A percentile compares a stretch with the other conserved stretches of the same genome.
These are phyloP conservation scores for Pantherophis vulpinus DNA, from an alignment of 2,797 vertebrate species.

Conservation along the genomic window DNA sequence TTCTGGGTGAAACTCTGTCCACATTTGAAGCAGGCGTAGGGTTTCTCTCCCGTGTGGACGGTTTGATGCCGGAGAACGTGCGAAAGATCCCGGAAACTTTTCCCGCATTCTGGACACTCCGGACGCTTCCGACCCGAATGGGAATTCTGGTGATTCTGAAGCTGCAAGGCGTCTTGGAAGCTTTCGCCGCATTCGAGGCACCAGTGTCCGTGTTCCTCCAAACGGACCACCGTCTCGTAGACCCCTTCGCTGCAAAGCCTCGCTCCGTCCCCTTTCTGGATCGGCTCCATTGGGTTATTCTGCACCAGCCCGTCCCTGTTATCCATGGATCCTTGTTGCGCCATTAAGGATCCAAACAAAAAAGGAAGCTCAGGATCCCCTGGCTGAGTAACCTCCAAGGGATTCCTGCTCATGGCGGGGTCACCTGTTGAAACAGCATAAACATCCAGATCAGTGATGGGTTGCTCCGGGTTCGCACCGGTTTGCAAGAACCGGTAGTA, in stretches of 20 bases:
- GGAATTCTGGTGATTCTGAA: not conserved
- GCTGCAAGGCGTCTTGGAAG: not conserved
- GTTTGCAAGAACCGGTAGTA: too few relatives aligned
- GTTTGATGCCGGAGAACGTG: conserved; percentile 33
- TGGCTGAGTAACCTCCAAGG: not conserved
- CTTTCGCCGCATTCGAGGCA: conserved; percentile 21
- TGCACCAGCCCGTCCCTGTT: not conserved
- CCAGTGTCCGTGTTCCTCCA: conserved; percentile 24
- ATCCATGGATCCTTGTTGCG: not conserved
- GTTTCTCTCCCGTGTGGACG: conserved; percentile 37
- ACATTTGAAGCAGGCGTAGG: conserved; percentile 31
- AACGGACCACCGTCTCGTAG: not conserved
- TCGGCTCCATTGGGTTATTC: not conserved
- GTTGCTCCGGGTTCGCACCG: too few relatives aligned
- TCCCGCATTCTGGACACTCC: conserved; percentile 23
- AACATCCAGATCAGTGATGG: not conserved
- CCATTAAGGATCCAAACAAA: not conserved
- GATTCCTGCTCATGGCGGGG: not conserved
- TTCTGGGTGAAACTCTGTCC: conserved; percentile 26
- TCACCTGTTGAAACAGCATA: not conserved
- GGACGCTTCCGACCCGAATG: conserved; percentile 1
- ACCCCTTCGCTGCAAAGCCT: not conserved
- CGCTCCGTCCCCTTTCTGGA: not conserved
- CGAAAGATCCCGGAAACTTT: conserved; percentile 25
- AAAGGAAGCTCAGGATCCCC: not conserved